Conservation (phyloP, 2,888 invertebrate genomes). For the Dicyrtoma fusca region DNA sequence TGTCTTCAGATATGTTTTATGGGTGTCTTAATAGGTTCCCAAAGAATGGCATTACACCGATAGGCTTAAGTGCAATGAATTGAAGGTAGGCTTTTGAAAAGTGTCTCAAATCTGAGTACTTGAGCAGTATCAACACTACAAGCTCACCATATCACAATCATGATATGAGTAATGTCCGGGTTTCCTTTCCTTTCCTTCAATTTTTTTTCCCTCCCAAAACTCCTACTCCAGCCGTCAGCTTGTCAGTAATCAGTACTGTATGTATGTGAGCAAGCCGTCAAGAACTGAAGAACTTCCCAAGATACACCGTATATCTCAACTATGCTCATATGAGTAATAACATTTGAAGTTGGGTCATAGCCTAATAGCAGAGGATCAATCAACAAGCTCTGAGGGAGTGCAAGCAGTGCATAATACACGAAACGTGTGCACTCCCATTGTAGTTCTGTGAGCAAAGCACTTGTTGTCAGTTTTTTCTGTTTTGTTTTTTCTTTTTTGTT, state of each 20-base stretch:
- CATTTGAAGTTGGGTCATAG: background rate
- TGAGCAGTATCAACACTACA: background rate
- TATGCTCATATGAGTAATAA: background rate
- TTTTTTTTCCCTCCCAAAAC: background rate
- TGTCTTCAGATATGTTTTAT: constrained; percentile 34
- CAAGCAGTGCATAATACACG: too few relatives aligned
- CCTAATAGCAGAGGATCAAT: background rate
- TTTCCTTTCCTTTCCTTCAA: background rate
- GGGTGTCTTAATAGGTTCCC: constrained; percentile 26
- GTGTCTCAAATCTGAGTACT: background rate
- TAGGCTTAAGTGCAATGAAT: constrained; percentile 36
- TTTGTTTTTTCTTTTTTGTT: too few relatives aligned
- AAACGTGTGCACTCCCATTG: background rate
- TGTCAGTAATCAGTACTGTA: background rate
- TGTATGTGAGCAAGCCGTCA: background rate
- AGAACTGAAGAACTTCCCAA: too few relatives aligned
- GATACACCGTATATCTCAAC: too few relatives aligned
- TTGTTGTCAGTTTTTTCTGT: too few relatives aligned
- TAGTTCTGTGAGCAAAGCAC: background rate
- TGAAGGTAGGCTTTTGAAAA: constrained; percentile 5
- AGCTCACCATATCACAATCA: constrained; percentile 1
- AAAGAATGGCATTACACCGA: constrained; percentile 1
- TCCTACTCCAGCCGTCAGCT: background rate
- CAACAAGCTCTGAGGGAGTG: too few relatives aligned
- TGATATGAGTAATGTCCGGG: constrained; percentile 2